Evolutionary conservation across 2,888 invertebrate genomes (phyloP).

Genomic region (Anorthoa munda): DNA sequence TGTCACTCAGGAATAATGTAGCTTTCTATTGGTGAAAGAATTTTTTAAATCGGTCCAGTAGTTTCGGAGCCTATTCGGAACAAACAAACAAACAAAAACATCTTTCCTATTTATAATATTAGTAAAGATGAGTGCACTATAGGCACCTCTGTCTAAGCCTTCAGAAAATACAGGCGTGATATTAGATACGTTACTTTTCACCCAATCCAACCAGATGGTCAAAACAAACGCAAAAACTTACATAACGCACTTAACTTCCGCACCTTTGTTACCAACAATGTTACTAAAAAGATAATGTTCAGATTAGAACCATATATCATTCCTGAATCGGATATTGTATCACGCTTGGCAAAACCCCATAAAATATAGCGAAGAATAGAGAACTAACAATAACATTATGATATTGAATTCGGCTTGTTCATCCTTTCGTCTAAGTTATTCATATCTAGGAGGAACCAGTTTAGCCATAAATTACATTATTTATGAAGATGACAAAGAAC

Average conservation of each 20-base stretch:
- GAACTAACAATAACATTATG: constrained; percentile 60
- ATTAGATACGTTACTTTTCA: too few relatives aligned
- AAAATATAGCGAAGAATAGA: constrained; percentile 53
- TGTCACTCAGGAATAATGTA: too few relatives aligned
- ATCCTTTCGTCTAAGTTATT: constrained; percentile 58
- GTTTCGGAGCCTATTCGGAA: too few relatives aligned
- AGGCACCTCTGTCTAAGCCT: too few relatives aligned
- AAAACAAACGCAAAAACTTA: neutral
- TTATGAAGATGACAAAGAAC: constrained; percentile 33
- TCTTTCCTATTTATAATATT: too few relatives aligned
- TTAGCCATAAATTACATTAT: constrained; percentile 60
- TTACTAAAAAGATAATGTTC: constrained; percentile 51
- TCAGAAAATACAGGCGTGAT: too few relatives aligned
- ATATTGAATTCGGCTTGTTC: constrained; percentile 58
- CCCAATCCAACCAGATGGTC: neutral
- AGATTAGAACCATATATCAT: constrained; percentile 55
- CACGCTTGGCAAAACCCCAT: constrained; percentile 58
- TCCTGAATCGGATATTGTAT: constrained; percentile 52
- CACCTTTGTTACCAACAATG: constrained; percentile 39
- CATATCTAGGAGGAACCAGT: constrained; percentile 44
- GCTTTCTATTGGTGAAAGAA: too few relatives aligned
- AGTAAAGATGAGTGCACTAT: too few relatives aligned
- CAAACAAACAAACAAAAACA: too few relatives aligned
- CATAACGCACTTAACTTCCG: neutral
- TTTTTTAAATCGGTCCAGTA: too few relatives aligned